Evolutionary conservation across 2,113 vertebrate species (phyloP), one percentile per base, ranked within the genome.

Genomic region (Arothron firmamentum): DNA sequence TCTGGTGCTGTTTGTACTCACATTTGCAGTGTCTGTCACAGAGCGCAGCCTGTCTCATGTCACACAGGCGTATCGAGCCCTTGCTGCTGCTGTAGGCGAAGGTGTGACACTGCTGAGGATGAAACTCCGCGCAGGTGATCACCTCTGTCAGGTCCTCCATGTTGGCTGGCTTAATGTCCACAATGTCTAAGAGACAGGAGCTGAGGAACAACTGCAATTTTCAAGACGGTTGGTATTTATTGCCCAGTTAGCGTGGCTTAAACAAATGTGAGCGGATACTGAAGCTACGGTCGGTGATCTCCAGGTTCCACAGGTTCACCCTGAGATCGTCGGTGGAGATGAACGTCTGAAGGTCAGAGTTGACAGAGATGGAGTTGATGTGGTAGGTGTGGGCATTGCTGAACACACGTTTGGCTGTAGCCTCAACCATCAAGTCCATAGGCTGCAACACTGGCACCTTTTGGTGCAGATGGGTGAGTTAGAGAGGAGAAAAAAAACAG

Each of bases 61-160:
- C 95, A 43, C 95, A 98, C 75, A 98, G 92, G 47, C 95, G 92
- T 87, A 98, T 95, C 21, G 95, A 96, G 70, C 95, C 95, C 78
- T 97, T 98, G 90, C 95, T 98, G 93, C 95, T 98, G 90, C 95
- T 98, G 91, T 98, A 98, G 75, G 96, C 95, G 0, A 98, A 97
- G 67, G 93, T 95, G 90, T 97, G 94, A 91, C 95, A 98, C 75
- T 97, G 93, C 77, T 96, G 92, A 0, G 95, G 95, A 74, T 97
- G 95, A 72, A 97, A 98, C 86, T 98, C 95, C 0, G 95, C 95
- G 0, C 95, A 95, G 0, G 95, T 98, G 87, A 98, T 98, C 85
- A 98, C 95, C 78, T 98, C 95, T 0, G 94, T 97, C 88, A 96
- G 91, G 86, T 98, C 95, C 89, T 98, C 95, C 95, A 98, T 96